Evolutionary conservation across 1,140 invertebrate species (phyloP).

Genomic region (Tribolium madens): DNA sequence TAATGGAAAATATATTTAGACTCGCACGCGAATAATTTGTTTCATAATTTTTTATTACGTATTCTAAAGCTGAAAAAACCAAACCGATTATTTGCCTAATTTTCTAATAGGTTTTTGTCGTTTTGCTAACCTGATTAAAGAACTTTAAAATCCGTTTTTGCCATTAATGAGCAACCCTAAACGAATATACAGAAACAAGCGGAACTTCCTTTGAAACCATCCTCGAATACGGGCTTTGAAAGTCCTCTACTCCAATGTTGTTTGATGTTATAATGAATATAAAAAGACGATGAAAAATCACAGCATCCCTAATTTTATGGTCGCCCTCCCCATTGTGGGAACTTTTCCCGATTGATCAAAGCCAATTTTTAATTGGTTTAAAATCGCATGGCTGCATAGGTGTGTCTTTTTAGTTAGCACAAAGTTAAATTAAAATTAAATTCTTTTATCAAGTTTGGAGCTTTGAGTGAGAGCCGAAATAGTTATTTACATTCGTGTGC

Average conservation of each 20-base stretch:
- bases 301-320: background rate
- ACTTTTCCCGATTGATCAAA: conserved; percentile 9
- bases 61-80: too few species aligned
- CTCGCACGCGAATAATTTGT: too few species aligned
- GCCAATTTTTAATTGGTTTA: conserved; percentile 8
- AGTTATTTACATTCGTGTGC: too few species aligned
- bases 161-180: background rate
- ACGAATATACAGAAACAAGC: background rate
- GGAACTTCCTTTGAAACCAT: conserved; percentile 1
- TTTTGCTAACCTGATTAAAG: background rate
- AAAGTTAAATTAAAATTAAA: background rate
- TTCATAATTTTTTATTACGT: too few species aligned
- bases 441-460: background rate
- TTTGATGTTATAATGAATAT: conserved; percentile 32
- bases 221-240: background rate
- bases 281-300: background rate
- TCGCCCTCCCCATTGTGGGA: background rate
- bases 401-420: conserved; percentile 1
- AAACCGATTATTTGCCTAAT: too few species aligned
- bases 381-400: background rate
- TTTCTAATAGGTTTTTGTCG: too few species aligned
- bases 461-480: too few species aligned
- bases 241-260: background rate
- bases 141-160: background rate
- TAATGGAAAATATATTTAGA: background rate